Evolutionary conservation across 2,797 vertebrate species (phyloP).

Genomic region (Micropoecilia bifurca): DNA sequence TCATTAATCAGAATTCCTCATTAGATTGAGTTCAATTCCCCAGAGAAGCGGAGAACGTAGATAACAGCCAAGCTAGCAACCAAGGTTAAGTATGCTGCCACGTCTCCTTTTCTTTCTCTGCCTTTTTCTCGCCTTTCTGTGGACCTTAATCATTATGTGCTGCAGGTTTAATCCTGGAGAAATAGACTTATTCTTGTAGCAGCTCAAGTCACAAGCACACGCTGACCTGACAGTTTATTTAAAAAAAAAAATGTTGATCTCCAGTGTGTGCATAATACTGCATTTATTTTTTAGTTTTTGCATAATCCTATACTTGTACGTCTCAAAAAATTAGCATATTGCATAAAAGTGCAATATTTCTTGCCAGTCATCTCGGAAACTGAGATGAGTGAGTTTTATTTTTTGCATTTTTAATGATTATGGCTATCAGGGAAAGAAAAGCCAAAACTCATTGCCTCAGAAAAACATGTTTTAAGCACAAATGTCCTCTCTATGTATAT

Average conservation of each 20-base stretch:
- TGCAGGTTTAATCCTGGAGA: slow-evolving; percentile 36
- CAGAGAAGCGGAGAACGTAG: slow-evolving; percentile 40
- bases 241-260: slow-evolving; percentile 25
- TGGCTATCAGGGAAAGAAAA: neutral
- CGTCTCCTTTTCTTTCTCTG: neutral
- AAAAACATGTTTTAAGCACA: neutral
- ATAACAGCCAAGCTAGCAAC: slow-evolving; percentile 41
- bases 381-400: neutral
- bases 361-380: neutral
- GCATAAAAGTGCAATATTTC: neutral
- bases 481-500: neutral
- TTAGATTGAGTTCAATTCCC: slow-evolving; percentile 60
- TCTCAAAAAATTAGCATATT: neutral
- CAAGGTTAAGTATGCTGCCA: slow-evolving; percentile 50
- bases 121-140: slow-evolving; percentile 11
- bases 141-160: slow-evolving; percentile 38
- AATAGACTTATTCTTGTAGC: slow-evolving; percentile 16
- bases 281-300: neutral
- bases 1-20: slow-evolving; percentile 62
- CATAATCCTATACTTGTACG: neutral
- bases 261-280: neutral
- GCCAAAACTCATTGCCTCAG: neutral
- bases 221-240: slow-evolving; percentile 8
- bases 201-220: slow-evolving; percentile 23
- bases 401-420: neutral